Evolutionary conservation across 2,888 invertebrate species (phyloP).

Genomic region (Ochropleura plecta): DNA sequence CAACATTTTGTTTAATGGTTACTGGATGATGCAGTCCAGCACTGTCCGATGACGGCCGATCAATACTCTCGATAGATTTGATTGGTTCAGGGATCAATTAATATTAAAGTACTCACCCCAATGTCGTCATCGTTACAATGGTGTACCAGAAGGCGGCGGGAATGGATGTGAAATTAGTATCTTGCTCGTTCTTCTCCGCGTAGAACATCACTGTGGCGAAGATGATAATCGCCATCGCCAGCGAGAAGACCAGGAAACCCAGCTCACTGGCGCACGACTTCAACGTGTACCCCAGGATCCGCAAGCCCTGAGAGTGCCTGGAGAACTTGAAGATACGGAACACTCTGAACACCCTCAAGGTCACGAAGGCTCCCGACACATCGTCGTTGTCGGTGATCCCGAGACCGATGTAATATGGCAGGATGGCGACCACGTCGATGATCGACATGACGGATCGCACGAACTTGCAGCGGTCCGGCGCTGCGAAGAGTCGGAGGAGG

Average conservation of each 20-base stretch:
- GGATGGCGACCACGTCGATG: constrained; percentile 99
- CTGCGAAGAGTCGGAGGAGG: constrained; percentile 98
- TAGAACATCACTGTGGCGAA: constrained; percentile 99
- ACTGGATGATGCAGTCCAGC: constrained; percentile 52
- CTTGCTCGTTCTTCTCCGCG: constrained; percentile 99
- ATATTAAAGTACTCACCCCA: constrained; percentile 95
- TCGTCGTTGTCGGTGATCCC: constrained; percentile 99
- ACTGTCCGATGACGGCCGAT: constrained; percentile 47
- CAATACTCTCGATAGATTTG: constrained; percentile 40
- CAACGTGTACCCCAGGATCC: constrained; percentile 99
- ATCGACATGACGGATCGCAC: constrained; percentile 99
- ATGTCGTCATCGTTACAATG: constrained; percentile 99
- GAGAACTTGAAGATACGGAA: constrained; percentile 99
- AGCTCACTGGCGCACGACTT: constrained; percentile 99
- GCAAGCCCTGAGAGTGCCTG: constrained; percentile 99
- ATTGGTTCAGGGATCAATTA: constrained; percentile 43
- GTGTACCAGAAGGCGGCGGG: constrained; percentile 99
- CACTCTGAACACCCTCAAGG: constrained; percentile 99
- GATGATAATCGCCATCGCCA: constrained; percentile 99
- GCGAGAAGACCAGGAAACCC: constrained; percentile 99
- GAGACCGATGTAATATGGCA: constrained; percentile 99
- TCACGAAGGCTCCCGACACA: constrained; percentile 99
- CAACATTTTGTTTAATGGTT: constrained; percentile 61
- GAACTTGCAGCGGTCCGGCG: constrained; percentile 99
- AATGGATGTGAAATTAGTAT: constrained; percentile 99